Evolutionary conservation across 1,140 invertebrate species (phyloP).

Genomic region (Panulirus ornatus): DNA sequence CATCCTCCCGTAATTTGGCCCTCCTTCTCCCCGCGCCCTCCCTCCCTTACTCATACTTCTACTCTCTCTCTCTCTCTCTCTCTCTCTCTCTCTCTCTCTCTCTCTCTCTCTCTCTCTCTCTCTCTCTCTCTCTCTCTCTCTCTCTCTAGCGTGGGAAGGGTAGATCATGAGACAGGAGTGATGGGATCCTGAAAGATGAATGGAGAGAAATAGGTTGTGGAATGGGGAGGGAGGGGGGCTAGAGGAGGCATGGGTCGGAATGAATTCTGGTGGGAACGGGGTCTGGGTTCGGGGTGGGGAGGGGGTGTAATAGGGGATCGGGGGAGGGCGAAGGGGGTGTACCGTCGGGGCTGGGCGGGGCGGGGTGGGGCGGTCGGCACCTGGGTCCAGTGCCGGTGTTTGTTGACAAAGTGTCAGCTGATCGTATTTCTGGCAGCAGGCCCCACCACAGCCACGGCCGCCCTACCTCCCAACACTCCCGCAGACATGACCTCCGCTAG

Average conservation of each 20-base stretch:
- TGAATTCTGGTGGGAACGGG: neutral
- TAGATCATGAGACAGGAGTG: too few species aligned
- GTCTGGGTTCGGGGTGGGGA: neutral
- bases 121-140: too few species aligned
- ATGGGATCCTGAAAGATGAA: too few species aligned
- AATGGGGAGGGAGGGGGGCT: neutral
- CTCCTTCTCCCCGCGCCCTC: neutral
- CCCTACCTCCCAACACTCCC: neutral
- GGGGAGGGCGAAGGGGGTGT: neutral
- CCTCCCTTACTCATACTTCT: neutral
- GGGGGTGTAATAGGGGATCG: neutral
- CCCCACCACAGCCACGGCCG: neutral
- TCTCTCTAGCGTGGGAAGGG: neutral
- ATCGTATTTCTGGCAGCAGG: neutral
- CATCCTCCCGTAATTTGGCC: neutral
- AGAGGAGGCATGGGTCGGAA: too few species aligned
- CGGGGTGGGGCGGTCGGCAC: too few species aligned
- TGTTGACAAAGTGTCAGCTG: slow-evolving; percentile 25
- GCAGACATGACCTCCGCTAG: neutral
- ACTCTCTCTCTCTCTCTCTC: neutral
- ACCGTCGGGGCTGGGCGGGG: too few species aligned
- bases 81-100: neutral
- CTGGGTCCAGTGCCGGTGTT: slow-evolving; percentile 30
- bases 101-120: neutral
- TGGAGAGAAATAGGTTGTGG: neutral